Base-by-base conservation (phyloP, 2,888 invertebrate species). In the Dysmachus trigonus region DNA sequence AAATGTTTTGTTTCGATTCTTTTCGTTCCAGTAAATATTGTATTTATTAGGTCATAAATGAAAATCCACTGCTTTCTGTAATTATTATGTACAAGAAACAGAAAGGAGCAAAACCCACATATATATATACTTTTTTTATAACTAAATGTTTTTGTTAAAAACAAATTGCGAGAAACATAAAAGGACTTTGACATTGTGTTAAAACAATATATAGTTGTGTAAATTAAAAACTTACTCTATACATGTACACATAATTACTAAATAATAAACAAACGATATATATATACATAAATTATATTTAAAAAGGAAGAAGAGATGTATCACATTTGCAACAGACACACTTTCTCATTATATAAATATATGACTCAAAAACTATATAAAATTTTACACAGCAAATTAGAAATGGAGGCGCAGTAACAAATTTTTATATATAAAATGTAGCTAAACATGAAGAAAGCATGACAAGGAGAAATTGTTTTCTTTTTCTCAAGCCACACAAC, bases 161-260 rank as follows among this genome's bases (percentile, higher is more conserved):
- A 73, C 18, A 73, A 35, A 73, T 33, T 73, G 31, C 35, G 6
- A 33, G 30, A 33, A n/a, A 73, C 27, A 33, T 73, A 35, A 73
- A 73, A 73, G n/a, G 73, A 73, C 31, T 33, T 73, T 33, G n/a
- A 73, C 18, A 73, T 73, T 73, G 73, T 73, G 73, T 73, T 73
- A 15, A 33, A 73, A 31, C 30, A 73, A 73, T 73, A 73, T 73
- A 35, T 33, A 73, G 33, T 33, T 73, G 73, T 73, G 35, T 73
- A 73, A 73, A 73, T 73, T 33, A 33, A 72, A 33, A 73, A 33
- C n/a, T 73, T 33, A 35, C 73, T 73, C 31, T 73, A 73, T 35
- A 33, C 35, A 73, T 73, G 73, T 73, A 33, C 73, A 35, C 35
- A 73, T 73, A 7, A 72, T 72, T 33, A 73, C 13, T 73, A 35